Evolutionary conservation across 2,888 invertebrate species (phyloP), one percentile per base, ranked within the genome.

Genomic region (Leptopilina syphax): DNA sequence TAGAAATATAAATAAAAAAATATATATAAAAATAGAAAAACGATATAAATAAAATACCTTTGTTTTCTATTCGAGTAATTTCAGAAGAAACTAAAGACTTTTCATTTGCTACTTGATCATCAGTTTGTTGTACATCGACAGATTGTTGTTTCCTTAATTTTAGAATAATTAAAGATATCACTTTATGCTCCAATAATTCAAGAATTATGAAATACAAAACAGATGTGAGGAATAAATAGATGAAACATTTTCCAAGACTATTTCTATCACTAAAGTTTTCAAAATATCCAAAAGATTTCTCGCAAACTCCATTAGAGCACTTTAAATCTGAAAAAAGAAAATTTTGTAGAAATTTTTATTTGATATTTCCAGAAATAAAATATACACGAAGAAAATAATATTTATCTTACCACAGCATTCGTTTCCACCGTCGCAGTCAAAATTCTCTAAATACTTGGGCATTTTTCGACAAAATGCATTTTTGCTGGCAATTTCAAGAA

Each of bases 141-240:
- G 76, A 8, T 7, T 83, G 68, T 54, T n/a, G 57, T 57, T 83
- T 76, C 66, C 73, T 47, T 76, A 81, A 77, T 78, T 82, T 84
- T 0, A 18, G 7, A 1, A 83, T 27, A 41, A 79, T 18, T 27
- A 79, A 86, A 81, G 92, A 90, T 12, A 91, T 87, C 79, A 95
- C 89, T 91, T 92, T 93, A 41, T 94, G 94, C 88, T 98, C 97
- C 6, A 95, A 89, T 3, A 95, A 79, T 81, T 96, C 83, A 8
- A 91, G 92, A 0, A 96, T 80, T 0, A 89, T 13, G 91, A 96
- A 95, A 81, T 95, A 93, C 0, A 95, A 76, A 0, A 94, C 67
- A 1, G 89, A 86, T 0, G 89, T 89, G 8, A 80, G 73, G 0
- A 81, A 79, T 60, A 92, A 80, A 79, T 87, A 90, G 1, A 84